These are phyloP conservation scores for Mystacides longicornis DNA, from an alignment of 2,888 invertebrate genomes.

Conservation along the genomic window DNA sequence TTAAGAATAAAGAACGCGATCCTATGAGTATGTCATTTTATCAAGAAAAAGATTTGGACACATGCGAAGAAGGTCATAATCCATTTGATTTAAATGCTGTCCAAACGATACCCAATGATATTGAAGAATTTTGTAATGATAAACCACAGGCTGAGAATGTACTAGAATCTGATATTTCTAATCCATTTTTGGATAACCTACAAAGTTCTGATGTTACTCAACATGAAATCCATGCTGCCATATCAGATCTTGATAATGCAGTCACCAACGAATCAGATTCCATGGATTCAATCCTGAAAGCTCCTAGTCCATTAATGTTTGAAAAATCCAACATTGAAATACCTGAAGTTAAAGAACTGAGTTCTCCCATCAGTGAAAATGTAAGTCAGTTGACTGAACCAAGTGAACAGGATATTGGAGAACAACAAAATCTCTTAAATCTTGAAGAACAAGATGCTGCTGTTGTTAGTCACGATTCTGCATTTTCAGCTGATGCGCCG, in stretches of 20 bases:
- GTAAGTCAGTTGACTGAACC: slow-evolving; percentile 22
- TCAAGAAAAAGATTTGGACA: slow-evolving; percentile 52
- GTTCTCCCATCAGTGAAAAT: slow-evolving; percentile 19
- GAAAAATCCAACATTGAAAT: slow-evolving; percentile 31
- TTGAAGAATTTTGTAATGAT: slow-evolving; percentile 38
- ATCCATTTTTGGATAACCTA: slow-evolving; percentile 15
- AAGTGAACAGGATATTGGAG: slow-evolving; percentile 18
- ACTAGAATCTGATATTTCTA: slow-evolving; percentile 3
- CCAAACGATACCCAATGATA: slow-evolving; percentile 45
- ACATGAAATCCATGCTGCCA: slow-evolving; percentile 28
- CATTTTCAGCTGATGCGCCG: slow-evolving; percentile 15
- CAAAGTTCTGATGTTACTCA: slow-evolving; percentile 17
- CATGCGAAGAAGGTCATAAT: slow-evolving; percentile 40
- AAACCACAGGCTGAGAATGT: slow-evolving; percentile 21
- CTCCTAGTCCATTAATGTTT: slow-evolving; percentile 32
- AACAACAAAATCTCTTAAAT: slow-evolving; percentile 9
- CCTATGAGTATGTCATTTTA: slow-evolving; percentile 61
- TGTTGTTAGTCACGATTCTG: slow-evolving; percentile 18
- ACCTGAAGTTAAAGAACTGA: slow-evolving; percentile 12
- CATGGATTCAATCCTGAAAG: slow-evolving; percentile 27
- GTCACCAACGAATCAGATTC: slow-evolving; percentile 28
- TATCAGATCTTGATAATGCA: slow-evolving; percentile 30
- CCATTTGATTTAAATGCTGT: slow-evolving; percentile 54
- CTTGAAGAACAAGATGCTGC: slow-evolving; percentile 4
- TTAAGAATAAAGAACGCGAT: slow-evolving; percentile 52